phyloP scores from a whole-genome alignment of 2,888 invertebrate genomes.

The Sericinus montela region DNA sequence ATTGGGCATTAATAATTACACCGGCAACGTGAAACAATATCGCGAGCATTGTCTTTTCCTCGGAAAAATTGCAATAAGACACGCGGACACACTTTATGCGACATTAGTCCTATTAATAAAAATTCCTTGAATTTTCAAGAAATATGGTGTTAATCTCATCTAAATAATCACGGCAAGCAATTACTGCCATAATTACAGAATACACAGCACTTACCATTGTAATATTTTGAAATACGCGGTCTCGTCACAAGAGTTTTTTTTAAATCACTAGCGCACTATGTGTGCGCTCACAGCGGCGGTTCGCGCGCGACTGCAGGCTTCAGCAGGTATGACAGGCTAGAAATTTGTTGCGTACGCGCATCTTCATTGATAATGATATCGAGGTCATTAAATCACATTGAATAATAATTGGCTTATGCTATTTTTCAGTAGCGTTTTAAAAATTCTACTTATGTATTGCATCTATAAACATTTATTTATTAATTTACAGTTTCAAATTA shows the following conservation, averaged over 20 bases:
- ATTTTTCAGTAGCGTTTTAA: no score
- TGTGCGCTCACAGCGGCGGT: constrained; percentile 1
- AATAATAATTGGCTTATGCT: neutral
- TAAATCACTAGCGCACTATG: neutral
- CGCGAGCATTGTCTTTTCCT: constrained; percentile 9
- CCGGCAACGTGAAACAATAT: neutral
- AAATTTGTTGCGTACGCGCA: constrained; percentile 14
- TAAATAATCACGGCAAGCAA: neutral
- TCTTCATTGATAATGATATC: constrained; percentile 14
- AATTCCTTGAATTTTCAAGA: neutral
- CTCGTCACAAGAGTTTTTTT: constrained; percentile 3
- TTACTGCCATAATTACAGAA: constrained; percentile 1
- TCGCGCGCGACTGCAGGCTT: constrained; percentile 14
- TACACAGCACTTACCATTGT: constrained; percentile 13
- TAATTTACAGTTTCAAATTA: no score
- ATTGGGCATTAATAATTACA: no score
- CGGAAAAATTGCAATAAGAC: constrained; percentile 17
- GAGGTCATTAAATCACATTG: neutral
- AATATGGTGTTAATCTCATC: neutral
- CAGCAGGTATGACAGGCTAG: neutral
- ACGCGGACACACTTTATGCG: constrained; percentile 10
- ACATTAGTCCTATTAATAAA: constrained; percentile 5
- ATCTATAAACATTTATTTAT: no score
- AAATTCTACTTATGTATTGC: no score
- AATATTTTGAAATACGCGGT: constrained; percentile 15